Percentiles rank a stretch among this genome's conserved stretches.
Conservation (phyloP, 2,797 vertebrate genomes). For the Enteromius paludinosus region DNA sequence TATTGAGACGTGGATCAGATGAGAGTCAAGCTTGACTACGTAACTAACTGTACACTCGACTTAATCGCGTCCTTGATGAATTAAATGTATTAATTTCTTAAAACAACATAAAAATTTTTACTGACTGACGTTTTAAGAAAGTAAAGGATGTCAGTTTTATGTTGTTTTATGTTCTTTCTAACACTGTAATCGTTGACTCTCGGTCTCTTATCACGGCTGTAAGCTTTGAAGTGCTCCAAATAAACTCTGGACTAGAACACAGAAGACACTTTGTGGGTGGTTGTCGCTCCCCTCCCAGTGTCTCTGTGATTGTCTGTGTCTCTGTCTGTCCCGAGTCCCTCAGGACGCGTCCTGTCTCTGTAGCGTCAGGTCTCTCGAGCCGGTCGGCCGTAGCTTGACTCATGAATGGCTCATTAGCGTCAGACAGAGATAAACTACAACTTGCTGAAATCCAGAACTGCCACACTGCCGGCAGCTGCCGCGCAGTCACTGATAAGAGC, state of each 20-base stretch:
- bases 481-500: slow-evolving; percentile 72
- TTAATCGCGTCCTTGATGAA: neutral
- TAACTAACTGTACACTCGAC: neutral
- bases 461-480: slow-evolving; percentile 67
- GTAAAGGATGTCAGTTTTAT: neutral
- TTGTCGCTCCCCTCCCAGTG: slow-evolving; percentile 13
- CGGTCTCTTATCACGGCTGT: neutral
- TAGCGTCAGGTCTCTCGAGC: slow-evolving; percentile 48
- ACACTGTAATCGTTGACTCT: neutral
- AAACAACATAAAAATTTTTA: neutral
- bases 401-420: slow-evolving; percentile 77
- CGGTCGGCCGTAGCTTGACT: slow-evolving; percentile 57
- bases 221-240: neutral
- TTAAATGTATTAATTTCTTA: neutral
- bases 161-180: neutral
- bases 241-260: neutral
- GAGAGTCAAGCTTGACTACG: neutral
- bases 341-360: slow-evolving; percentile 36
- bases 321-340: slow-evolving; percentile 13
- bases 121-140: neutral
- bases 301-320: slow-evolving; percentile 7
- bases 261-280: neutral
- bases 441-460: slow-evolving; percentile 70
- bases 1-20: neutral
- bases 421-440: slow-evolving; percentile 71